Evolutionary conservation across 2,797 vertebrate species (phyloP).

Genomic region (Pantherophis vulpinus): DNA sequence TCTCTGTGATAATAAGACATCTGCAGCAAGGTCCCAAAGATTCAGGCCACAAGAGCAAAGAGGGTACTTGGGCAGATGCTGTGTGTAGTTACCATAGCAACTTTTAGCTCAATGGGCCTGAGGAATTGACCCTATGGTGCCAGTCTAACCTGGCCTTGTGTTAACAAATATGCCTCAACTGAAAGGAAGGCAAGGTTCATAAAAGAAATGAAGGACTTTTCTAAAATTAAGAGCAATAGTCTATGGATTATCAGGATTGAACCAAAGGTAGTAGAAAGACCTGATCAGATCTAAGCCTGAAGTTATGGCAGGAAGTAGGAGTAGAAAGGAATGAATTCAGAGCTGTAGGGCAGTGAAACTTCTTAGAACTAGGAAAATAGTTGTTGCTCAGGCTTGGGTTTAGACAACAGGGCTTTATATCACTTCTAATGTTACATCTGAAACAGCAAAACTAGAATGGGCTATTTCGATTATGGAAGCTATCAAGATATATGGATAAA

Average conservation of each 20-base stretch:
- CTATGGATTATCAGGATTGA: neutral
- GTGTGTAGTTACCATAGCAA: neutral
- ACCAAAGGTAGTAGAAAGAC: neutral
- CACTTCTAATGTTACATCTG: neutral
- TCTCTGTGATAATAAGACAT: slow-evolving; percentile 3
- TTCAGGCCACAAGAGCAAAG: neutral
- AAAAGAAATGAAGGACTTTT: neutral
- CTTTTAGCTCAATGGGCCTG: neutral
- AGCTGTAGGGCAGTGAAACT: neutral
- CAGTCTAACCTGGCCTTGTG: neutral
- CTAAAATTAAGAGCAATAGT: neutral
- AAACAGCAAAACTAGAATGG: neutral
- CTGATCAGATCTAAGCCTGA: neutral
- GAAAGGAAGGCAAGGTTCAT: neutral
- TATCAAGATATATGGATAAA: neutral
- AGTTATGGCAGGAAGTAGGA: neutral
- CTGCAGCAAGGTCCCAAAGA: neutral
- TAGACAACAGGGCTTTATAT: neutral
- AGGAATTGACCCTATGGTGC: neutral
- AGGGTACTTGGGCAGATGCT: neutral
- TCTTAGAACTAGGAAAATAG: neutral
- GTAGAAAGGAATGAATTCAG: neutral
- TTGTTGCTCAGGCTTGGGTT: neutral
- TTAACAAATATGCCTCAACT: neutral
- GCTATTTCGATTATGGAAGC: neutral